A percentile compares a stretch with the other conserved stretches of the same genome.
Conservation (phyloP, 2,797 vertebrate genomes). For the Cirrhinus molitorella region DNA sequence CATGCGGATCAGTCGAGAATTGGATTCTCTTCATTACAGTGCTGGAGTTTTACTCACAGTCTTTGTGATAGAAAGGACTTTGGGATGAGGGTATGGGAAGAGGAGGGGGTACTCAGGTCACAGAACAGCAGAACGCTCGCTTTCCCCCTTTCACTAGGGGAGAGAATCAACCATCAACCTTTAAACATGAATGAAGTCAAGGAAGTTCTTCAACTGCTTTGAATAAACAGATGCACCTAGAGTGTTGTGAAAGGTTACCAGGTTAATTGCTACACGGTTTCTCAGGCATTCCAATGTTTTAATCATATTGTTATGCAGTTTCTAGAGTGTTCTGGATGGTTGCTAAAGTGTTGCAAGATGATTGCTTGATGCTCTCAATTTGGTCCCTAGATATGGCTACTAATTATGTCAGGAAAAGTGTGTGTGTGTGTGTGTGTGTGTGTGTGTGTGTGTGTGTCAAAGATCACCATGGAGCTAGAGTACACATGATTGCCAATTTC, state of each 20-base stretch:
- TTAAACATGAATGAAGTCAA: conserved; percentile 25
- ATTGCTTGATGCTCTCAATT: background rate
- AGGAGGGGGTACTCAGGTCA: conserved; percentile 76
- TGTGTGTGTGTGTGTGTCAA: background rate
- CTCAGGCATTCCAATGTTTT: background rate
- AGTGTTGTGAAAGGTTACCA: background rate
- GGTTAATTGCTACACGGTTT: background rate
- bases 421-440: no score
- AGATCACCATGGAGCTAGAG: background rate
- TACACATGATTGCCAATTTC: conserved; percentile 29
- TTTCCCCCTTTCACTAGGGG: conserved; percentile 74
- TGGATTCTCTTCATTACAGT: background rate
- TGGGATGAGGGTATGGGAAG: conserved; percentile 64
- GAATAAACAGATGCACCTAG: background rate
- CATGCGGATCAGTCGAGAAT: conserved; percentile 69
- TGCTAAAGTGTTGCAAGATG: background rate
- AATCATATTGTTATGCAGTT: background rate
- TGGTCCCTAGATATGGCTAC: background rate
- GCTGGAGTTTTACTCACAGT: conserved; percentile 29
- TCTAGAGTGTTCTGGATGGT: background rate
- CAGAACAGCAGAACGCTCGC: conserved; percentile 80
- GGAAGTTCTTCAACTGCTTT: background rate
- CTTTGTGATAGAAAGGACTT: conserved; percentile 58
- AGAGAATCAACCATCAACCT: conserved; percentile 65
- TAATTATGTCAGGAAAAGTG: background rate